Evolutionary conservation across 2,797 vertebrate species (phyloP).

Genomic region (Hyperoplus lanceolatus): DNA sequence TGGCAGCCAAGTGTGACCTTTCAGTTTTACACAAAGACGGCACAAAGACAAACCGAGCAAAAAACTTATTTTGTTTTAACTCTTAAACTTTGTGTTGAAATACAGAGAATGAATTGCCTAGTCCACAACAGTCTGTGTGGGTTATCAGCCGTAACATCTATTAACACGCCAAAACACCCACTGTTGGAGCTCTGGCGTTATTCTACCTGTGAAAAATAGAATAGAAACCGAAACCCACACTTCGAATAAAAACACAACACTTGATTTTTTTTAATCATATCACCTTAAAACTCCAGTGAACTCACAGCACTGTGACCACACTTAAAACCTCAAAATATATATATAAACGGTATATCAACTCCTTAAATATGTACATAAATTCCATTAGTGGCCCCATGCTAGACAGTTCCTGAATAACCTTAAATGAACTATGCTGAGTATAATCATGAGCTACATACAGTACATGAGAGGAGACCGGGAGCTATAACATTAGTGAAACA

Average conservation of each 20-base stretch:
- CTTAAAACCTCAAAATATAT: no score
- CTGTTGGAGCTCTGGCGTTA: background rate
- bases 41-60: conserved; percentile 30
- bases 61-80: background rate
- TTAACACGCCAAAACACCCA: background rate
- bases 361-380: no score
- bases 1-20: conserved; percentile 31
- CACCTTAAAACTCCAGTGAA: background rate
- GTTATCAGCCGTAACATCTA: background rate
- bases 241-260: background rate
- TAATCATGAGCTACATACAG: no score
- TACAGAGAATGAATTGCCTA: background rate
- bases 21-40: conserved; percentile 5
- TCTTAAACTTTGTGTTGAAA: background rate
- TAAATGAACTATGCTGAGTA: no score
- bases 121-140: background rate
- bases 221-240: background rate
- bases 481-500: no score
- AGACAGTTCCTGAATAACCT: no score
- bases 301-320: background rate
- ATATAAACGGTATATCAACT: no score
- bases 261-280: background rate
- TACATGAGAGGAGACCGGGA: no score
- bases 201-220: no score
- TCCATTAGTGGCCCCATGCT: no score